Conservation (phyloP, 2,888 invertebrate species). For the Axea sp. region DNA sequence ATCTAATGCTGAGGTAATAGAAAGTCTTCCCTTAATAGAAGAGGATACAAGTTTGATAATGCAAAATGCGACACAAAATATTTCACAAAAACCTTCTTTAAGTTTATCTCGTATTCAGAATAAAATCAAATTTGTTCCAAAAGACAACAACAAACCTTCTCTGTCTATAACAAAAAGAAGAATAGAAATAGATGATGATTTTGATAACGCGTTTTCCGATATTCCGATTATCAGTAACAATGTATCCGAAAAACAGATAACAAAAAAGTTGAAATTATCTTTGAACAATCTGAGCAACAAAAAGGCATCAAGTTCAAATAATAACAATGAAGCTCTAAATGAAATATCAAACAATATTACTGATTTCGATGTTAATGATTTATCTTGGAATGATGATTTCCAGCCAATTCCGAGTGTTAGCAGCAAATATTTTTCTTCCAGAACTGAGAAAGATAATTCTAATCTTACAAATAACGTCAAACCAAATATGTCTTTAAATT, state of each 20-base stretch:
- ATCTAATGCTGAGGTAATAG: too few relatives aligned
- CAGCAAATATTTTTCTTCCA: neutral
- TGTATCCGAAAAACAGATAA: neutral
- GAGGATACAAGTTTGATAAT: too few relatives aligned
- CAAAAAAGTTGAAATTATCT: constrained; percentile 19
- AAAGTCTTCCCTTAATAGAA: too few relatives aligned
- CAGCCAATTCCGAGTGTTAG: neutral
- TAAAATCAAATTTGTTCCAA: neutral
- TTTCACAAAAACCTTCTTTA: neutral
- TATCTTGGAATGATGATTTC: neutral
- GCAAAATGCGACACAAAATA: too few relatives aligned
- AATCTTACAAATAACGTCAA: too few relatives aligned
- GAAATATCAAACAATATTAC: too few relatives aligned
- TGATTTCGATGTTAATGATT: too few relatives aligned
- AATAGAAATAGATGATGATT: constrained; percentile 12
- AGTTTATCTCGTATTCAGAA: neutral
- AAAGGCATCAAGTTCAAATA: too few relatives aligned
- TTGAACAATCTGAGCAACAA: too few relatives aligned
- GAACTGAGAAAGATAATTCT: too few relatives aligned
- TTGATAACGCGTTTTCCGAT: constrained; percentile 2
- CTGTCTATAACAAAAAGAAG: constrained; percentile 4
- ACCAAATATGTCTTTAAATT: too few relatives aligned
- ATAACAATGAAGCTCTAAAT: too few relatives aligned
- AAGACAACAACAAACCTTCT: neutral
- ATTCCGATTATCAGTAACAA: constrained; percentile 3